Evolutionary conservation across 2,888 invertebrate genomes (phyloP).

Genomic region (Cataglyphis albicans): DNA sequence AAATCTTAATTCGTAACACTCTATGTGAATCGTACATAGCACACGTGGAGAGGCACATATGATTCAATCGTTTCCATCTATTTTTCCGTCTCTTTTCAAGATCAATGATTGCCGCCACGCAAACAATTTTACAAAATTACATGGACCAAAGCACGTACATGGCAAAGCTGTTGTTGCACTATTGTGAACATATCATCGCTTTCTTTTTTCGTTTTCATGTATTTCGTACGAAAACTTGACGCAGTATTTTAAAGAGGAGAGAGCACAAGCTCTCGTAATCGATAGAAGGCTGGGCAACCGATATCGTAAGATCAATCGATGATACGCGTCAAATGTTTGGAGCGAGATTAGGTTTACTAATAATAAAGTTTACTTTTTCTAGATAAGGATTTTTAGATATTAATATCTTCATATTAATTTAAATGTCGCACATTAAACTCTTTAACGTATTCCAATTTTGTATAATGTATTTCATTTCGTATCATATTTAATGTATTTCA

Average conservation of each 20-base stretch:
- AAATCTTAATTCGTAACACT: conserved; percentile 2
- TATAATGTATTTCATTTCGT: too few species aligned
- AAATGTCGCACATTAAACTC: not conserved
- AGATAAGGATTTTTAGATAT: not conserved
- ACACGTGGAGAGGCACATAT: not conserved
- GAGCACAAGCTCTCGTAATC: conserved; percentile 39
- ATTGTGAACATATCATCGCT: not conserved
- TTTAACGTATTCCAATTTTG: conserved; percentile 7
- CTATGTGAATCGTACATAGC: not conserved
- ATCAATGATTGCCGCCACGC: conserved; percentile 16
- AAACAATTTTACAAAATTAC: conserved; percentile 40
- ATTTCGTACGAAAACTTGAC: conserved; percentile 37
- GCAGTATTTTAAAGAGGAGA: conserved; percentile 57
- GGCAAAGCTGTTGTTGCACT: not conserved
- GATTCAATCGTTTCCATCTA: conserved; percentile 17
- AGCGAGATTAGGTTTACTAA: not conserved
- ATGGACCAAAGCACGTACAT: not conserved
- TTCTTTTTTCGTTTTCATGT: conserved; percentile 4
- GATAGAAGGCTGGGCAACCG: conserved; percentile 24
- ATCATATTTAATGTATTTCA: not conserved
- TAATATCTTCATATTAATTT: not conserved
- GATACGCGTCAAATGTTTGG: not conserved
- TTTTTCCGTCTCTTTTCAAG: conserved; percentile 23
- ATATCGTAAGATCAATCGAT: conserved; percentile 23
- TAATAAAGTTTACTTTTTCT: not conserved